Evolutionary conservation across 2,113 vertebrate genomes (phyloP).

Genomic region (Chaetops frenatus): DNA sequence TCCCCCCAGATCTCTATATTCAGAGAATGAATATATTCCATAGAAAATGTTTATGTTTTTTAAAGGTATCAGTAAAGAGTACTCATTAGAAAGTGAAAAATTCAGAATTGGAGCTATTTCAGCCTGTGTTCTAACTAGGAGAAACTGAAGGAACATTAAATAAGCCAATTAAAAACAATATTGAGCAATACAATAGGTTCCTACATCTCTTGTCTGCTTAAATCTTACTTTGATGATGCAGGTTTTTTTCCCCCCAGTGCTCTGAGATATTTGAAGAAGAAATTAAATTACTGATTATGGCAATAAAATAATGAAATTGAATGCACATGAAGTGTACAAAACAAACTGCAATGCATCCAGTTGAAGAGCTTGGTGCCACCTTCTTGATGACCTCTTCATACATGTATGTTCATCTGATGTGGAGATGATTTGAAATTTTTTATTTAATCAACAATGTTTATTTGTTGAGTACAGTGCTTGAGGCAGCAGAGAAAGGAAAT

Average conservation of each 20-base stretch:
- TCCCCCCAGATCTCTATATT: background rate
- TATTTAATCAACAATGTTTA: background rate
- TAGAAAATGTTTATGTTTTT: background rate
- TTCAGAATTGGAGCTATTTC: background rate
- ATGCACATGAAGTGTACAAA: background rate
- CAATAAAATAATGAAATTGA: background rate
- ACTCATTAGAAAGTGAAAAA: background rate
- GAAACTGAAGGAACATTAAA: background rate
- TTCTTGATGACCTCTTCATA: background rate
- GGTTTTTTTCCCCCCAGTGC: background rate
- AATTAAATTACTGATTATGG: background rate
- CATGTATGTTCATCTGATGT: background rate
- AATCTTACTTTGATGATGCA: background rate
- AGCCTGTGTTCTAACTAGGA: background rate
- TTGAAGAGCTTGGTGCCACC: background rate
- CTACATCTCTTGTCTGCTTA: background rate
- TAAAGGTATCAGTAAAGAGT: background rate
- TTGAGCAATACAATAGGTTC: background rate
- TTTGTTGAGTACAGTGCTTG: background rate
- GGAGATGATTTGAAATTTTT: background rate
- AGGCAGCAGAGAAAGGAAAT: background rate
- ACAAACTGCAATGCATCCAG: background rate
- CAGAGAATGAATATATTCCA: background rate
- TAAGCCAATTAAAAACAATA: background rate
- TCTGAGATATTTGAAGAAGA: background rate